Evolutionary conservation across 2,888 invertebrate genomes (phyloP).

Genomic region (Hermodice carunculata): DNA sequence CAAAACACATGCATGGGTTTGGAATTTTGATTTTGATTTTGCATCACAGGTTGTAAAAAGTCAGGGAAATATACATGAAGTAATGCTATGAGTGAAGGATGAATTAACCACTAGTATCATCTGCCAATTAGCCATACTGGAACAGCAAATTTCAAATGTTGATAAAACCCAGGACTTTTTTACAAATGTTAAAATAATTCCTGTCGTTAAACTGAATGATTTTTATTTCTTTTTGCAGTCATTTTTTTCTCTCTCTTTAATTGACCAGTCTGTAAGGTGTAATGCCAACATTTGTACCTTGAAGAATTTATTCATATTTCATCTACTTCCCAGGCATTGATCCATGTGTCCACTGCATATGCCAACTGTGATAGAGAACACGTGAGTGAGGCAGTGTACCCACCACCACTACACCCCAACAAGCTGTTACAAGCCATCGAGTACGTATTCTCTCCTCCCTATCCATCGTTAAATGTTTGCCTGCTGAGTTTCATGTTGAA

Average conservation of each 20-base stretch:
- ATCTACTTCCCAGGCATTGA: conserved; percentile 71
- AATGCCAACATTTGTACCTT: neutral
- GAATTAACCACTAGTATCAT: no score
- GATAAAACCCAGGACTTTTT: no score
- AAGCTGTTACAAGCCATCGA: conserved; percentile 63
- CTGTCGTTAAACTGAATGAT: neutral
- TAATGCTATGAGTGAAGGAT: no score
- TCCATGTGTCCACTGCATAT: conserved; percentile 89
- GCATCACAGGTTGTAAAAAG: no score
- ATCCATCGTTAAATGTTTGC: no score
- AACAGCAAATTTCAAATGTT: no score
- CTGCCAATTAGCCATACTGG: no score
- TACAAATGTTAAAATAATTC: no score
- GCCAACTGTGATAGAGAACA: conserved; percentile 80
- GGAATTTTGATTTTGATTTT: no score
- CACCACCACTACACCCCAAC: conserved; percentile 69
- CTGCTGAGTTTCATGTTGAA: no score
- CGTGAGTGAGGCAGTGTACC: conserved; percentile 81
- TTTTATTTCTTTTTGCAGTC: neutral
- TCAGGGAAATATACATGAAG: no score
- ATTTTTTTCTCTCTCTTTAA: neutral
- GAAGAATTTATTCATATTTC: neutral
- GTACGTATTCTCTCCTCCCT: conserved; percentile 31
- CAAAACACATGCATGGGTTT: no score
- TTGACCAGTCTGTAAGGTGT: neutral